Conservation (phyloP, 2,797 vertebrate species). For the Morus bassanus region DNA sequence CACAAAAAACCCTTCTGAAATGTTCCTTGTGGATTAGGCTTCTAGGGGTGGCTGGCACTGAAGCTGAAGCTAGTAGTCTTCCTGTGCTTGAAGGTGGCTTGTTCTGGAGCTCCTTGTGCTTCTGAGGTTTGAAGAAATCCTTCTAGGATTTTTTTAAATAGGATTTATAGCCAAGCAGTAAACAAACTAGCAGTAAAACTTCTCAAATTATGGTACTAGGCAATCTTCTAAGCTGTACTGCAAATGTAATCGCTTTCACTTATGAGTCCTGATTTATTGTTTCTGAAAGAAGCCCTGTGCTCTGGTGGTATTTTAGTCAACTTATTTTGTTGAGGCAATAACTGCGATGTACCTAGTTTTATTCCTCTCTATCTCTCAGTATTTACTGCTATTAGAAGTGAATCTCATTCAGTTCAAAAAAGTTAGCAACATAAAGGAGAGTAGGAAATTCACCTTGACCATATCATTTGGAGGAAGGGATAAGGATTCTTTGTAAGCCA, state of each 20-base stretch:
- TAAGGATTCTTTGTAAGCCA: not conserved
- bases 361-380: not conserved
- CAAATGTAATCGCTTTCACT: conserved; percentile 46
- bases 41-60: not conserved
- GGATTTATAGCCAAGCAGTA: conserved; percentile 50
- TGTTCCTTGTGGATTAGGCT: not conserved
- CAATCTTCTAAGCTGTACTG: conserved; percentile 10
- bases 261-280: conserved; percentile 51
- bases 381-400: not conserved
- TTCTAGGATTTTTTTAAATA: not conserved
- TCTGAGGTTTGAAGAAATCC: not conserved
- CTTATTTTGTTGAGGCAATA: not conserved
- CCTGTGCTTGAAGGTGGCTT: not conserved
- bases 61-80: not conserved
- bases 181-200: conserved; percentile 44
- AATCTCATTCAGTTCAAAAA: not conserved
- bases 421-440: not conserved
- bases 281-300: not conserved
- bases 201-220: conserved; percentile 5
- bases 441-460: not conserved
- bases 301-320: not conserved
- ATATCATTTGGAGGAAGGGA: not conserved
- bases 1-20: not conserved
- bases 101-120: not conserved
- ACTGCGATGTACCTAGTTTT: not conserved